phyloP scores from a whole-genome alignment of 1,140 invertebrate species.

The Paraescarpia echinospica region DNA sequence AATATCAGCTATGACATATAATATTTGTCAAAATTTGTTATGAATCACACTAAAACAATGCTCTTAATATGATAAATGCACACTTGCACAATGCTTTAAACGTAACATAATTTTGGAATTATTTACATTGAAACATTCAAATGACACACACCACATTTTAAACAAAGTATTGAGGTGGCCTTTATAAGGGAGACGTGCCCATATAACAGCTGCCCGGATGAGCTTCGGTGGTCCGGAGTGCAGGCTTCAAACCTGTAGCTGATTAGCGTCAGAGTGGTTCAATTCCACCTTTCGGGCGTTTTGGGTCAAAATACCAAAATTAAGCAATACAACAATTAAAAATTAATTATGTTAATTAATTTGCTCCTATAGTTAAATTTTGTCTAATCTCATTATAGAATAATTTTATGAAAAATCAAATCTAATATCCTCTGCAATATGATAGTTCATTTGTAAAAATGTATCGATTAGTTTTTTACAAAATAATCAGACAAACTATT shows the following conservation, averaged over 20 bases:
- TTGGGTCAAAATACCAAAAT: background rate
- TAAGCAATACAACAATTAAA: no score
- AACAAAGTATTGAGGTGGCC: background rate
- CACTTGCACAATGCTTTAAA: background rate
- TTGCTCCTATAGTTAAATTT: no score
- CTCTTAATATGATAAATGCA: background rate
- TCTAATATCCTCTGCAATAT: no score
- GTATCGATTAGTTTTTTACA: no score
- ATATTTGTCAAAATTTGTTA: background rate
- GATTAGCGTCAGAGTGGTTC: slow-evolving; percentile 79
- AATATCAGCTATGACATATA: background rate
- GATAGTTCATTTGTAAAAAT: no score
- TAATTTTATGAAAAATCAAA: no score
- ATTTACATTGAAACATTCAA: background rate
- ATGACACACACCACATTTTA: background rate
- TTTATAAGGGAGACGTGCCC: slow-evolving; percentile 14
- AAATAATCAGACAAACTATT: no score
- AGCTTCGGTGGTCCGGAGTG: slow-evolving; percentile 80
- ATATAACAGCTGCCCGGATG: slow-evolving; percentile 64
- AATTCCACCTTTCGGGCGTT: slow-evolving; percentile 79
- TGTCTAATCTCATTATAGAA: no score
- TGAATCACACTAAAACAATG: background rate
- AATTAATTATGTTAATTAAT: no score
- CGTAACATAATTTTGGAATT: background rate
- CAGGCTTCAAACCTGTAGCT: slow-evolving; percentile 84